Evolutionary conservation across 1,140 invertebrate genomes (phyloP).

Genomic region (Berghia stephanieae): DNA sequence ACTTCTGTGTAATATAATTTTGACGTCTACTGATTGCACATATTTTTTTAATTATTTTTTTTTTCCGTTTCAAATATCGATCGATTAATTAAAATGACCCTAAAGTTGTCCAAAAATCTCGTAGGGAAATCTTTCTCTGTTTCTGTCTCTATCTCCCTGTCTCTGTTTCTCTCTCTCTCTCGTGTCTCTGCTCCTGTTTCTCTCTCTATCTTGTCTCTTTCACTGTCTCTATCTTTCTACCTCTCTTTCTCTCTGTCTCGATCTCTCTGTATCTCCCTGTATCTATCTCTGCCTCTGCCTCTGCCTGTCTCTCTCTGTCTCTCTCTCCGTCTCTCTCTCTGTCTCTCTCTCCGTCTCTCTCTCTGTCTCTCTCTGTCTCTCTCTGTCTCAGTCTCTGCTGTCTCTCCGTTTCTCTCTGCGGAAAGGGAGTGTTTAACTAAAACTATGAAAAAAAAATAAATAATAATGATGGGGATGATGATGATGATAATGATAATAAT

Average conservation of each 20-base stretch:
- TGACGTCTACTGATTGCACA: no score
- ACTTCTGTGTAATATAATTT: no score
- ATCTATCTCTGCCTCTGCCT: not conserved
- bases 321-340: not conserved
- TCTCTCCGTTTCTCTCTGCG: not conserved
- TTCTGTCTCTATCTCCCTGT: not conserved
- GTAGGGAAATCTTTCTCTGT: not conserved
- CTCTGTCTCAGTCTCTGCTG: not conserved
- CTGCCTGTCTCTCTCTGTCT: not conserved
- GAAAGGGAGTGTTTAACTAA: no score
- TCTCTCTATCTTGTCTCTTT: no score
- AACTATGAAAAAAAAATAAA: not conserved
- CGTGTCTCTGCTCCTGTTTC: no score
- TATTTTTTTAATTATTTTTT: no score
- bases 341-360: not conserved
- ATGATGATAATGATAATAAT: no score
- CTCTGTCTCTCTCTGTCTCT: not conserved
- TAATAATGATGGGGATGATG: no score
- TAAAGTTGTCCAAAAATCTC: not conserved
- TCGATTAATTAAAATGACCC: not conserved
- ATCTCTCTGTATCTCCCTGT: not conserved
- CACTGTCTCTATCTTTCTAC: slow-evolving; percentile 4
- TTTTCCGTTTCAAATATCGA: not conserved
- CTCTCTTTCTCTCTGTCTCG: slow-evolving; percentile 12
- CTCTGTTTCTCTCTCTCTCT: no score